Percentiles rank a stretch among this genome's conserved stretches.
These are phyloP conservation scores for Drosophila repleta DNA, from an alignment of 1,140 invertebrate species.

Conservation along the genomic window DNA sequence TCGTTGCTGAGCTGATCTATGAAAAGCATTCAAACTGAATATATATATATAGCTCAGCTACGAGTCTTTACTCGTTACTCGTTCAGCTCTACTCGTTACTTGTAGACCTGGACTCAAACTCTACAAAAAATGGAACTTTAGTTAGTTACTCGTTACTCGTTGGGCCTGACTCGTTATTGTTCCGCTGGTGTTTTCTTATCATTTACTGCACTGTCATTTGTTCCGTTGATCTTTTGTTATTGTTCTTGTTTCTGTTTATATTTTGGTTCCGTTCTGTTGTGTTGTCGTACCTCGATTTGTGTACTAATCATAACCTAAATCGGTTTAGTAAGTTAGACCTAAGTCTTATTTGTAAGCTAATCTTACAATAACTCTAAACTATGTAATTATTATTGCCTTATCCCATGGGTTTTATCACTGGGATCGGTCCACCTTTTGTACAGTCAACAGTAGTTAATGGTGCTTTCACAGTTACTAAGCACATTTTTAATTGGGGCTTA, in stretches of 20 bases:
- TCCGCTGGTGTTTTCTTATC: slow-evolving; percentile 21
- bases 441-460: slow-evolving; percentile 6
- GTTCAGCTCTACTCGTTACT: slow-evolving; percentile 24
- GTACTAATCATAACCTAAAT: slow-evolving; percentile 50
- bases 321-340: slow-evolving; percentile 17
- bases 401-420: background rate
- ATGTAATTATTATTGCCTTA: background rate
- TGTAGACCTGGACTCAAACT: too few relatives aligned
- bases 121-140: background rate
- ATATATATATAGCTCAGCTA: slow-evolving; percentile 15
- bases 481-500: slow-evolving; percentile 3
- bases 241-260: slow-evolving; percentile 21
- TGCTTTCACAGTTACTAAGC: slow-evolving; percentile 13
- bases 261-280: slow-evolving; percentile 37
- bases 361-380: background rate
- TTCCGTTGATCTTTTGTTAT: slow-evolving; percentile 33
- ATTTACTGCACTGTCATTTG: slow-evolving; percentile 35
- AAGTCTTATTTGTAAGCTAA: slow-evolving; percentile 17
- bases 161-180: slow-evolving; percentile 25
- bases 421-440: slow-evolving; percentile 8
- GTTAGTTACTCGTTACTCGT: slow-evolving; percentile 15
- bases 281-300: slow-evolving; percentile 9
- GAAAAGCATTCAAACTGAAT: background rate
- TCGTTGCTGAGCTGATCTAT: background rate
- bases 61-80: slow-evolving; percentile 30